Evolutionary conservation across 2,113 vertebrate species (phyloP), one percentile per base, ranked within the genome.

Genomic region (Alligator sinensis): DNA sequence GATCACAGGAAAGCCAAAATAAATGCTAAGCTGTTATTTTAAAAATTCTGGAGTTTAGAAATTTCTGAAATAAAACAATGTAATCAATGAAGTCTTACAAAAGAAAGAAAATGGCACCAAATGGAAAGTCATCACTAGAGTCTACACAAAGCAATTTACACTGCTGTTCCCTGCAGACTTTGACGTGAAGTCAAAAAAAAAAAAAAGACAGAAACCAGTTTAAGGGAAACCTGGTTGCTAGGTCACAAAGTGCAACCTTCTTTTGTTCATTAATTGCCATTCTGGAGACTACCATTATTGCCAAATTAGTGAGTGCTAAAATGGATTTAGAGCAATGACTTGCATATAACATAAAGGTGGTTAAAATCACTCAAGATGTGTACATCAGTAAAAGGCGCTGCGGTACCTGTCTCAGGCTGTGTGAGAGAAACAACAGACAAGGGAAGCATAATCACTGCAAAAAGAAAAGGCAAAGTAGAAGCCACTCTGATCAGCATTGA

Each of bases 181-280:
- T 93, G 89, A 82, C 78, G 81, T 4, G 54, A 84, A 91, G 82
- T 82, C 75, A 82, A 92, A 95, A 86, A 83, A 80, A 91, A 84
- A 18, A 74, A 19, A 28, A 84, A 83, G 38, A 88, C 74, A 82
- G 82, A 93, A 91, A 96, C 86, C 92, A 87, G 55, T 83, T 81
- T 84, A 95, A 95, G 87, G 74, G 76, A 96, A 94, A 91, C n/a
- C 60, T 92, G 79, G 85, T 78, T 97, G 57, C 93, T 96, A 28
- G 84, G 87, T 96, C 96, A 96, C 95, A 83, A 80, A 92, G 21
- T 74, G 54, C 57, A 96, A 84, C 64, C 84, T 94, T 92, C 86
- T 92, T 97, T 96, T 96, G 91, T 94, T 98, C 93, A 87, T 91
- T 96, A 96, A 97, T 88, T 97, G 92, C 86, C 86, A 88, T 97